Base-by-base conservation (phyloP, 2,888 invertebrate genomes). In the Sympetrum striolatum region DNA sequence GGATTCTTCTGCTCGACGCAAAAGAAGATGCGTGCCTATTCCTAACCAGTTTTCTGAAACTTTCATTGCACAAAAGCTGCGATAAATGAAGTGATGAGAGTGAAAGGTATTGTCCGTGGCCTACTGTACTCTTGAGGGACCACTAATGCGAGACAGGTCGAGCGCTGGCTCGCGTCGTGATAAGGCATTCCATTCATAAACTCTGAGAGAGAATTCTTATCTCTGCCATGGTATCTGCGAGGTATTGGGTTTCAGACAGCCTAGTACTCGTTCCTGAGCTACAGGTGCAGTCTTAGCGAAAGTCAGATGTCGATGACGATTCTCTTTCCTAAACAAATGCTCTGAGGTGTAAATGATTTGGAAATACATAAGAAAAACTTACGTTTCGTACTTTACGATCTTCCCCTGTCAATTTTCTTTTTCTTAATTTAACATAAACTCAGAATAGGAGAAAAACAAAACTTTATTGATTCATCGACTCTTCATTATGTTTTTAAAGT, bases 41-140 rank as follows among this genome's bases (percentile, higher is more conserved):
- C 80, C 80, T 37, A 10, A n/a, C 80, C 37, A 80, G 22, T 80
- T 39, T 80, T 80, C 80, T 15, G 8, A 82, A 82, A 82, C 53
- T 82, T 82, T 48, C 81, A 53, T 22, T 53, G 53, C 58, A 60
- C 82, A 35, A 25, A 31, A 35, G 31, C 15, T 37, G 80, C 37
- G 18, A 15, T 80, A 39, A 39, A 80, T 39, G 37, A 39, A 22
- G 35, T 37, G 37, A 22, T 22, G 80, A 10, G 82, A 86, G 86
- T 64, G 86, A 86, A 86, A 86, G 86, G 86, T 22, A 86, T 86
- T 86, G 86, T 86, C 86, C 86, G 64, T 86, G 86, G 86, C 86
- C 86, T 64, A 86, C 82, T 82, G 82, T 82, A 58, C 60, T 86
- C 37, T 60, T 60, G 53, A 82, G 39, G 22, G 80, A 22, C 80